phyloP scores from a whole-genome alignment of 2,888 invertebrate genomes.

The Diloba caeruleocephala region DNA sequence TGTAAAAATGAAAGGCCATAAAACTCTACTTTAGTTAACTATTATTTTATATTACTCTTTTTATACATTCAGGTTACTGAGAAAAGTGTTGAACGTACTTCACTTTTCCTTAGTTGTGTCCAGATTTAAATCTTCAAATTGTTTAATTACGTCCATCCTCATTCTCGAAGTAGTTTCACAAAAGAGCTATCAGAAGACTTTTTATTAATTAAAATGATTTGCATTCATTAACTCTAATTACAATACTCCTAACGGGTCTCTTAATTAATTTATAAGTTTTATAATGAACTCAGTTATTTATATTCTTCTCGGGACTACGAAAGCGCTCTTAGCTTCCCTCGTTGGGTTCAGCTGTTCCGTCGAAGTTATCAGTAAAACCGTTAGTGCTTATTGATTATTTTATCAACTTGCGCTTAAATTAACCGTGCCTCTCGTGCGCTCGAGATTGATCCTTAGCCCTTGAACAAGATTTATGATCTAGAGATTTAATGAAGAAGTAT shows the following conservation, averaged over 20 bases:
- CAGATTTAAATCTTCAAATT: not conserved
- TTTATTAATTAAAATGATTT: conserved; percentile 46
- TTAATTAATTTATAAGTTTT: conserved; percentile 47
- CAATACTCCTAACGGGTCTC: conserved; percentile 29
- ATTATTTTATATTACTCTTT: conserved; percentile 12
- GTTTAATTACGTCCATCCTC: not conserved
- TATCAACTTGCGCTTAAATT: conserved; percentile 49
- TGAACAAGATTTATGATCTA: conserved; percentile 48
- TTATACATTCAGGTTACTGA: not conserved
- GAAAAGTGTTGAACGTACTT: conserved; percentile 1
- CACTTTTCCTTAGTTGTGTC: not conserved
- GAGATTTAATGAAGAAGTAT: conserved; percentile 21
- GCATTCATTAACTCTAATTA: conserved; percentile 42
- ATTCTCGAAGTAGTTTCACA: conserved; percentile 5
- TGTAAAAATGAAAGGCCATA: not conserved
- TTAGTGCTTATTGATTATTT: conserved; percentile 51
- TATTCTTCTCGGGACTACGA: conserved; percentile 25
- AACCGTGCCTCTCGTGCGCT: conserved; percentile 42
- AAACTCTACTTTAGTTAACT: not conserved
- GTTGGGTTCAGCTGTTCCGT: conserved; percentile 22
- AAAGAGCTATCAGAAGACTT: conserved; percentile 21
- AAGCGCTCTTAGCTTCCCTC: conserved; percentile 18
- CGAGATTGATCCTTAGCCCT: conserved; percentile 41
- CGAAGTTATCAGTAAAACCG: conserved; percentile 41
- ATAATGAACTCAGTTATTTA: conserved; percentile 26